Evolutionary conservation across 2,888 invertebrate genomes (phyloP).

Genomic region (Drosophila neonasuta): DNA sequence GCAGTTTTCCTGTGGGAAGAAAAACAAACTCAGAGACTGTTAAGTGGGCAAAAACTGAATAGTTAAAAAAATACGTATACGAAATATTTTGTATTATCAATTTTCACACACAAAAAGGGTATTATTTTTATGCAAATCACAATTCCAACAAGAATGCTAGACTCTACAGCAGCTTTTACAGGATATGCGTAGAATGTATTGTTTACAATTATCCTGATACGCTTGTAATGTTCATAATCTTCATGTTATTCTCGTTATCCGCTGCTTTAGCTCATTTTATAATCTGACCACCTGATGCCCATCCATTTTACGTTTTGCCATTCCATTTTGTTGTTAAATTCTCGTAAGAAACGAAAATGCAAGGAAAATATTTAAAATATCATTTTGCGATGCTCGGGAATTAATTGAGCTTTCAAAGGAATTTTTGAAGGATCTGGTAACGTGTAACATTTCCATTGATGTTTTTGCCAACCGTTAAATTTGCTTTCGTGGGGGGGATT

Average conservation of each 20-base stretch:
- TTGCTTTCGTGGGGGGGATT: neutral
- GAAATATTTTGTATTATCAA: neutral
- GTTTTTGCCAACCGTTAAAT: conserved; percentile 6
- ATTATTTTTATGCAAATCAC: neutral
- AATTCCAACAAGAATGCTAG: neutral
- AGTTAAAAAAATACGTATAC: neutral
- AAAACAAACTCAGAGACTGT: neutral
- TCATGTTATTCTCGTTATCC: neutral
- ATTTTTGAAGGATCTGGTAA: neutral
- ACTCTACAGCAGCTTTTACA: neutral
- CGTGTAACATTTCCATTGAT: conserved; percentile 24
- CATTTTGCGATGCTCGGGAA: neutral
- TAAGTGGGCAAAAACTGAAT: too few relatives aligned
- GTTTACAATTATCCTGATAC: conserved; percentile 1
- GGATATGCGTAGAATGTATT: neutral
- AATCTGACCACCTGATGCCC: neutral
- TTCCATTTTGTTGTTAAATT: neutral
- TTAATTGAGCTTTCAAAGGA: conserved; percentile 1
- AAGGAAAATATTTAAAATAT: conserved; percentile 13
- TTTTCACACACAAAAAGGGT: neutral
- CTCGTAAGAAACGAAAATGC: neutral
- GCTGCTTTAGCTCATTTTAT: neutral
- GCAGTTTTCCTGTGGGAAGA: neutral
- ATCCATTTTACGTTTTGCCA: neutral
- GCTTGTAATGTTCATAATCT: neutral